A percentile compares a stretch with the other conserved stretches of the same genome.
Conservation (phyloP, 64 coral and sea anemone genomes). For the Pocillopora verrucosa region DNA sequence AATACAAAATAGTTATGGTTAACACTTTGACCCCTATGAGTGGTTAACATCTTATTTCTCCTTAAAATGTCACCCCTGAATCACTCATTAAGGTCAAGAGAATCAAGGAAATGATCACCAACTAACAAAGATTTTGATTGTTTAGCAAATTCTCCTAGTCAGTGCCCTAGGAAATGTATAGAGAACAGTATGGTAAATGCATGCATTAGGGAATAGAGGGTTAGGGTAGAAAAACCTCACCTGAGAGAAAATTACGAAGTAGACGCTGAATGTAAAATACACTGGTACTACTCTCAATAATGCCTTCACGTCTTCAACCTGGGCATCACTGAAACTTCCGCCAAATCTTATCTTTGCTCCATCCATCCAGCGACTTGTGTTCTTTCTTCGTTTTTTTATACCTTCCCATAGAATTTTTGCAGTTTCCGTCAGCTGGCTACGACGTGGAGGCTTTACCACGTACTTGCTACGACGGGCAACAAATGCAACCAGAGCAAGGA, state of each 20-base stretch:
- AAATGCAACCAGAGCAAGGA: slow-evolving; percentile 54
- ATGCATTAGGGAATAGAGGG: too few species aligned
- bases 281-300: slow-evolving; percentile 63
- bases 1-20: too few species aligned
- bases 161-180: too few species aligned
- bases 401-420: slow-evolving; percentile 63
- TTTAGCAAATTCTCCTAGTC: too few species aligned
- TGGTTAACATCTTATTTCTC: too few species aligned
- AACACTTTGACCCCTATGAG: too few species aligned
- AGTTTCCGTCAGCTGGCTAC: slow-evolving; percentile 55
- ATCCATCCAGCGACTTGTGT: slow-evolving; percentile 41
- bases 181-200: too few species aligned
- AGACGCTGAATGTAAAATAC: slow-evolving; percentile 60
- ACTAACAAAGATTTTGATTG: too few species aligned
- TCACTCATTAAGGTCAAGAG: too few species aligned
- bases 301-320: slow-evolving; percentile 76
- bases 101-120: background rate
- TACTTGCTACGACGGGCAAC: slow-evolving; percentile 64
- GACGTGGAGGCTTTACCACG: slow-evolving; percentile 51
- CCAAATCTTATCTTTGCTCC: slow-evolving; percentile 47
- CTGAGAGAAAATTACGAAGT: slow-evolving; percentile 76
- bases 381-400: slow-evolving; percentile 1
- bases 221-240: background rate
- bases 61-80: too few species aligned
- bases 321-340: slow-evolving; percentile 54